Evolutionary conservation across 2,888 invertebrate genomes (phyloP).

Genomic region (Noctua janthe): DNA sequence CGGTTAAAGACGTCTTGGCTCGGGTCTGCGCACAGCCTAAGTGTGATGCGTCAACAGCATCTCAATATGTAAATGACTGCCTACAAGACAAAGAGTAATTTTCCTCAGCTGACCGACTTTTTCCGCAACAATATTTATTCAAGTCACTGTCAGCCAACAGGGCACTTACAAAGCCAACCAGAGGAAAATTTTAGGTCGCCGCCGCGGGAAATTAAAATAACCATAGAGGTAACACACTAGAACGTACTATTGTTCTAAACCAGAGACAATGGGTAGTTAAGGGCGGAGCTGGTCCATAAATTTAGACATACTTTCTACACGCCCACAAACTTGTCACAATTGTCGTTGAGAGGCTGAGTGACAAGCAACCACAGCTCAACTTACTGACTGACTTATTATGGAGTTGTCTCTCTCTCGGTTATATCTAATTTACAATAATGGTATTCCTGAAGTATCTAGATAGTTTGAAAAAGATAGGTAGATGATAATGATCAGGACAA

Average conservation of each 20-base stretch:
- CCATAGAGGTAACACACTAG: conserved; percentile 60
- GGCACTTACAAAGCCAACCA: conserved; percentile 44
- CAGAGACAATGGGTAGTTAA: conserved; percentile 68
- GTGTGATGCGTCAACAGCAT: conserved; percentile 19
- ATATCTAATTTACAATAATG: neutral
- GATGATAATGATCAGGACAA: too few species aligned
- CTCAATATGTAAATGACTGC: conserved; percentile 43
- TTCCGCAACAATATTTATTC: conserved; percentile 49
- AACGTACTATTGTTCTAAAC: conserved; percentile 64
- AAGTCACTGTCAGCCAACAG: conserved; percentile 42
- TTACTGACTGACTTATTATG: conserved; percentile 26
- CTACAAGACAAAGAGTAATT: conserved; percentile 28
- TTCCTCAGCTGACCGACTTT: conserved; percentile 43
- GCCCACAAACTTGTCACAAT: conserved; percentile 70
- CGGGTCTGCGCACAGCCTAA: conserved; percentile 27
- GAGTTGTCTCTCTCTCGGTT: conserved; percentile 19
- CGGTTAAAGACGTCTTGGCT: neutral
- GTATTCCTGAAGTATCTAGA: too few species aligned
- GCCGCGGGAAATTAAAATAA: conserved; percentile 63
- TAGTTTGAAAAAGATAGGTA: too few species aligned
- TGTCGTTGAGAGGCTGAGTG: conserved; percentile 61
- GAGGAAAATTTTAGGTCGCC: conserved; percentile 57
- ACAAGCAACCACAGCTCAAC: conserved; percentile 52
- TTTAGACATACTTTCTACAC: conserved; percentile 74
- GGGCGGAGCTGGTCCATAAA: conserved; percentile 68